Base-by-base conservation (phyloP, 2,888 invertebrate species). In the Sepiola atlantica region DNA sequence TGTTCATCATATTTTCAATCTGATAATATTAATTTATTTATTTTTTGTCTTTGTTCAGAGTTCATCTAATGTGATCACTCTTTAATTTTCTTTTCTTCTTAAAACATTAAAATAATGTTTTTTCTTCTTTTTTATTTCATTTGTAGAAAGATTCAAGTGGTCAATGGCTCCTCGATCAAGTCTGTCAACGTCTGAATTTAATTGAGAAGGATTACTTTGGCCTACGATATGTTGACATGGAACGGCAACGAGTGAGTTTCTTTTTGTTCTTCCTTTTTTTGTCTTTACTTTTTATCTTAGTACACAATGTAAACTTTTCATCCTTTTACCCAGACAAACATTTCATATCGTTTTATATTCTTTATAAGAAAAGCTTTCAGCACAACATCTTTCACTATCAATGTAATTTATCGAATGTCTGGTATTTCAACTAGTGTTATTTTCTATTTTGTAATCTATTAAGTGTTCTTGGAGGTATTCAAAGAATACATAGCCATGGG, bases 201-300 rank as follows among this genome's bases (percentile, higher is more conserved):
- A 98, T 99, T 97, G 99, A 99, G 98, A 99, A 99, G 94, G 99
- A 99, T 95, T 99, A 99, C 97, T 99, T 99, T 97, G 99, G 99
- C 94, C 98, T 99, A 94, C 98, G 99, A 95, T 99, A 98, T 97
- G 98, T 99, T 95, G 99, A 99, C 97, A 98, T 98, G 96, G 98
- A 99, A 96, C 99, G 98, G 97, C 99, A 99, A 98, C 98, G 99
- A 98, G 99, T 99, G 98, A 98, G 96, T 95, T 91, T 94, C 92
- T 16, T 1, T 61, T 35, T 90, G 6, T 61, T 35, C 45, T 61
- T 55, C 35, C 77, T 18, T 94, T 55, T 35, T 45, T 35, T 92
- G 61, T 57, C 20, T 91, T 35, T 92, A 14, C 1, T 77, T 77
- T n/a, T n/a, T n/a, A 10, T 77, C 28, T n/a, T n/a, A n/a, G n/a